Conservation (phyloP, 1,140 invertebrate species). For the Heterodera carotae region DNA sequence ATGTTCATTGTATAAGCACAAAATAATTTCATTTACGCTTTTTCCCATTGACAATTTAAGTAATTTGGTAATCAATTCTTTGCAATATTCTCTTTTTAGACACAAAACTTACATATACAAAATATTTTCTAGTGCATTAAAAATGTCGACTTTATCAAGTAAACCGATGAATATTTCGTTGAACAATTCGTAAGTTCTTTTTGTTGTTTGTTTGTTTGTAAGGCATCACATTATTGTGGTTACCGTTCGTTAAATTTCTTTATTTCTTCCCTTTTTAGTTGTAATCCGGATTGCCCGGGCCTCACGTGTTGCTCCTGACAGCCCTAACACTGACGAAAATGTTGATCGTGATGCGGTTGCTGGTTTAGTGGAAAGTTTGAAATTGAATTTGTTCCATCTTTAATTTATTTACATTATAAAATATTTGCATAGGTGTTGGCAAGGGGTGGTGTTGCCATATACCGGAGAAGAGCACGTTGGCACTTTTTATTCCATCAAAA, state of each 20-base stretch:
- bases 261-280: constrained; percentile 36
- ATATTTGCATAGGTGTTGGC: constrained; percentile 34
- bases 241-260: not conserved
- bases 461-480: constrained; percentile 41
- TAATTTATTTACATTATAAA: not conserved
- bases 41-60: too few species aligned
- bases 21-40: too few species aligned
- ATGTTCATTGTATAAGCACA: too few species aligned
- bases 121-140: too few species aligned
- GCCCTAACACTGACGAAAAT: constrained; percentile 45
- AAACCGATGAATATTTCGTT: constrained; percentile 32
- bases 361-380: constrained; percentile 49
- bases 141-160: constrained; percentile 41
- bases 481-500: constrained; percentile 47
- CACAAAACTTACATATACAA: too few species aligned
- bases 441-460: constrained; percentile 53
- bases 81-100: too few species aligned
- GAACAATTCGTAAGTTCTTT: constrained; percentile 37
- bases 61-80: too few species aligned
- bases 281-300: constrained; percentile 44
- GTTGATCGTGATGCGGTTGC: constrained; percentile 37
- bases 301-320: constrained; percentile 57
- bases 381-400: constrained; percentile 15
- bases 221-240: too few species aligned
- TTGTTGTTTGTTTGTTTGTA: too few species aligned